These are phyloP conservation scores for Rhodophaea formosa DNA, from an alignment of 2,888 invertebrate genomes.

Conservation along the genomic window DNA sequence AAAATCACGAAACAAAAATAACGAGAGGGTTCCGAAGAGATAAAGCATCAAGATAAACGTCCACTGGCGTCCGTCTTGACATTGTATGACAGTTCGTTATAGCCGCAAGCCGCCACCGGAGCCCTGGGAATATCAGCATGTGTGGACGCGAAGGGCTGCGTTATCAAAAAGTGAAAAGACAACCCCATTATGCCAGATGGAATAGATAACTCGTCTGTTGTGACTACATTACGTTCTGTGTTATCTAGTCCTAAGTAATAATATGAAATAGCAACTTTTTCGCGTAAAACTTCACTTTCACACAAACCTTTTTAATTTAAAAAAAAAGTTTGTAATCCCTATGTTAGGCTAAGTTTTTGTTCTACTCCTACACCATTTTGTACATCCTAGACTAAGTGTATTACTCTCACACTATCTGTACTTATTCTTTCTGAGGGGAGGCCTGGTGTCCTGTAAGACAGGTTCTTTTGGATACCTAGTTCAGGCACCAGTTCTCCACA, in stretches of 20 bases:
- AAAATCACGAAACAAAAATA: constrained; percentile 17
- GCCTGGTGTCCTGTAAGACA: too few relatives aligned
- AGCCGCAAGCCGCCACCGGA: constrained; percentile 8
- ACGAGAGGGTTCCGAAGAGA: constrained; percentile 13
- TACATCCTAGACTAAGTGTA: too few relatives aligned
- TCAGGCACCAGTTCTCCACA: too few relatives aligned
- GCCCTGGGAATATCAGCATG: constrained; percentile 19
- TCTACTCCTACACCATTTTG: too few relatives aligned
- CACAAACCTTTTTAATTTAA: too few relatives aligned
- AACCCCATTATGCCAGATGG: constrained; percentile 15
- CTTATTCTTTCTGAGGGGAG: too few relatives aligned
- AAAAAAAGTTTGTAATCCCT: too few relatives aligned
- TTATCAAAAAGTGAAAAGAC: constrained; percentile 18
- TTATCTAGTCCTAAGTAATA: not conserved
- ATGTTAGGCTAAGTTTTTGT: too few relatives aligned
- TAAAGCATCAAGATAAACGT: constrained; percentile 14
- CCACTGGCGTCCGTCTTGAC: not conserved
- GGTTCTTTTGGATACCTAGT: too few relatives aligned
- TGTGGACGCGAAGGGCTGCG: constrained; percentile 4
- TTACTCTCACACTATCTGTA: too few relatives aligned
- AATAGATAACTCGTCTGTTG: constrained; percentile 10
- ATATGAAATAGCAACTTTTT: too few relatives aligned
- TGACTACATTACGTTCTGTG: not conserved
- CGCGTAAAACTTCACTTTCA: too few relatives aligned
- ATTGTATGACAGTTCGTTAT: constrained; percentile 21